Evolutionary conservation across 2,888 invertebrate species (phyloP).

Genomic region (Taenaris catops): DNA sequence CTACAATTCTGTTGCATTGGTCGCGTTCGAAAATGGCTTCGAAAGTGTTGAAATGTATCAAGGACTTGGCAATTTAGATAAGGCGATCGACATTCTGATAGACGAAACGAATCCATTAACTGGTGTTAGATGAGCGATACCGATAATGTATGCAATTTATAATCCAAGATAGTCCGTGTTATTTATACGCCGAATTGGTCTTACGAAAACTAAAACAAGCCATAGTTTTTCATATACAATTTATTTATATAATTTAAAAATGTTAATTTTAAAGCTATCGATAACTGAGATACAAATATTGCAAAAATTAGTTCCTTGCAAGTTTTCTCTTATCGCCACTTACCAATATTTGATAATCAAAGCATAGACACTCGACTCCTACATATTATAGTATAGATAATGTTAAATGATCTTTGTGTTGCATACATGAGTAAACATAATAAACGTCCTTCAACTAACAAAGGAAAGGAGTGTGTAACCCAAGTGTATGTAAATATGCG

Average conservation of each 20-base stretch:
- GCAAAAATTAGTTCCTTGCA: too few species aligned
- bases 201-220: constrained; percentile 7
- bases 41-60: constrained; percentile 45
- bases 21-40: constrained; percentile 24
- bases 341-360: too few species aligned
- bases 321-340: too few species aligned
- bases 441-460: constrained; percentile 33
- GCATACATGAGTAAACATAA: not conserved
- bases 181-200: constrained; percentile 7
- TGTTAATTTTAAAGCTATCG: too few species aligned
- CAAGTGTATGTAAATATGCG: constrained; percentile 39
- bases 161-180: constrained; percentile 7
- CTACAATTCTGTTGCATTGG: constrained; percentile 17
- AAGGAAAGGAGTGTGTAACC: constrained; percentile 35
- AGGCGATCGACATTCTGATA: constrained; percentile 44
- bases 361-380: too few species aligned
- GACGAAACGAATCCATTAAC: constrained; percentile 49
- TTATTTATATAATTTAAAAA: too few species aligned
- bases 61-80: constrained; percentile 57
- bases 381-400: too few species aligned
- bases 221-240: too few species aligned
- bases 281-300: too few species aligned
- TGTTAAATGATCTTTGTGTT: too few species aligned
- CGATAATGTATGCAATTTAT: constrained; percentile 25
- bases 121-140: constrained; percentile 36